These are phyloP conservation scores for Caenorhabditis sulstoni DNA, from an alignment of 2,888 invertebrate genomes.

Conservation along the genomic window DNA sequence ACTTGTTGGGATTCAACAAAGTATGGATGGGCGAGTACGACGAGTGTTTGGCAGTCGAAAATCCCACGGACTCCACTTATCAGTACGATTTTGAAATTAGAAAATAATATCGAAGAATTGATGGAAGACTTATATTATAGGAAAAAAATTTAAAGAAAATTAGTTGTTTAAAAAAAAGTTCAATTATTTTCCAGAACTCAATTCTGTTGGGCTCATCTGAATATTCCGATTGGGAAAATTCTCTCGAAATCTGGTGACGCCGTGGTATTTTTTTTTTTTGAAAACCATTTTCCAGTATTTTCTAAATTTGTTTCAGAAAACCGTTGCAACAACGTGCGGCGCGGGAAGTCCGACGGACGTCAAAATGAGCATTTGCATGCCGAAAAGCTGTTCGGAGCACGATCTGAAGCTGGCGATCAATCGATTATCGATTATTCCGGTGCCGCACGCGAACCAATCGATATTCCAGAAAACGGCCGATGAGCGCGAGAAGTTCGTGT, in stretches of 20 bases:
- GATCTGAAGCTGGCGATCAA: constrained; percentile 37
- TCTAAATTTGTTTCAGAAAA: constrained; percentile 8
- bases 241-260: constrained; percentile 17
- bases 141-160: constrained; percentile 6
- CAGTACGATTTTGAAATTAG: constrained; percentile 14
- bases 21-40: constrained; percentile 59
- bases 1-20: constrained; percentile 47
- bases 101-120: background rate
- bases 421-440: constrained; percentile 19
- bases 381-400: constrained; percentile 30
- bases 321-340: constrained; percentile 39
- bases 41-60: constrained; percentile 42
- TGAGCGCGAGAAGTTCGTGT: constrained; percentile 6
- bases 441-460: constrained; percentile 8
- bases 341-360: constrained; percentile 34
- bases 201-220: constrained; percentile 58
- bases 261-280: constrained; percentile 2
- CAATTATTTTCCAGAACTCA: constrained; percentile 24
- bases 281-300: too few species aligned
- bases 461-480: background rate
- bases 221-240: constrained; percentile 37
- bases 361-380: constrained; percentile 55
- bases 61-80: constrained; percentile 33
- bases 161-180: background rate
- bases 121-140: background rate